These are phyloP conservation scores for Neotoma lepida DNA, from an alignment of 2,113 vertebrate genomes.

Conservation along the genomic window DNA sequence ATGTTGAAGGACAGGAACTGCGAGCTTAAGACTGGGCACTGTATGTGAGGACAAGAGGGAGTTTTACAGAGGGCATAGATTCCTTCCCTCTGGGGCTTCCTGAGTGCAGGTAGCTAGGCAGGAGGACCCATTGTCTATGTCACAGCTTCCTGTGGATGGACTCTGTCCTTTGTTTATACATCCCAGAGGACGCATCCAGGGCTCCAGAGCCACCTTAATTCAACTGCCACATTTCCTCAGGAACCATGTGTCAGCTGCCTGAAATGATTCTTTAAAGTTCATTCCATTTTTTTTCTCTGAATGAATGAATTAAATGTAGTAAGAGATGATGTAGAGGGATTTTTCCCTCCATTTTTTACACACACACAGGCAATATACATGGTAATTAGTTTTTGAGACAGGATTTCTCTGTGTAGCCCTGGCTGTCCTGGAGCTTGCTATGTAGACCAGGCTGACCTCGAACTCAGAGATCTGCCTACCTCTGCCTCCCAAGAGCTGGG, in stretches of 20 bases:
- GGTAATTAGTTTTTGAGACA: background rate
- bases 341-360: background rate
- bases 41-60: rapidly evolving
- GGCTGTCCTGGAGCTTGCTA: background rate
- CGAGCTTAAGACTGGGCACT: background rate
- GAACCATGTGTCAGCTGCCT: background rate
- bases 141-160: background rate
- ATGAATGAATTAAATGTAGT: background rate
- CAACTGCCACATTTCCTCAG: background rate
- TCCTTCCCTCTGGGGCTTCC: background rate
- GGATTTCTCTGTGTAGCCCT: background rate
- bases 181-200: background rate
- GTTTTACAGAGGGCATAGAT: too few species aligned
- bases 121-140: background rate
- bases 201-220: background rate
- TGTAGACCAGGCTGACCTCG: background rate
- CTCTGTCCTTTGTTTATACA: background rate
- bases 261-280: background rate
- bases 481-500: background rate
- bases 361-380: background rate
- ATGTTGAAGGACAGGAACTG: too few species aligned
- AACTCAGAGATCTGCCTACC: background rate
- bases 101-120: background rate
- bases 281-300: background rate
- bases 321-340: background rate